Evolutionary conservation across 1,140 invertebrate genomes (phyloP).

Genomic region (Pseudomyrmex gracilis): DNA sequence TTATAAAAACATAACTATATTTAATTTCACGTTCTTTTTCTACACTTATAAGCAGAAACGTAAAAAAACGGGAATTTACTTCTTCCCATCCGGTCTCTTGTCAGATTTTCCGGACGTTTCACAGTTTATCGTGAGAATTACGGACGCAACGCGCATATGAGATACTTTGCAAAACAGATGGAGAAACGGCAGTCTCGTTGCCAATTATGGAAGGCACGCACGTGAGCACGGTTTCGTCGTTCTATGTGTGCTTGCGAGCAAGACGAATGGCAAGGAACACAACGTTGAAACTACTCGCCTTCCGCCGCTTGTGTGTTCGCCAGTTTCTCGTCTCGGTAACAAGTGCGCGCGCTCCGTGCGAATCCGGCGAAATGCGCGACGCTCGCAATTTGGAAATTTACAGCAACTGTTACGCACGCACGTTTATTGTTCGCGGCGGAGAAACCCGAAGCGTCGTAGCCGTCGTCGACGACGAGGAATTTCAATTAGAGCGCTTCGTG

Average conservation of each 20-base stretch:
- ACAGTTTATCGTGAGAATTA: constrained; percentile 16
- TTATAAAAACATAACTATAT: background rate
- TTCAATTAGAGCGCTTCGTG: constrained; percentile 33
- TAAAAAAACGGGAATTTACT: background rate
- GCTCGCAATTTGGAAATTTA: constrained; percentile 20
- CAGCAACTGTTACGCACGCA: constrained; percentile 41
- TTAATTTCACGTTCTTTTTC: too few species aligned
- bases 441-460: background rate
- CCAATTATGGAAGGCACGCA: constrained; percentile 46
- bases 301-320: constrained; percentile 4
- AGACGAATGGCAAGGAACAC: constrained; percentile 29
- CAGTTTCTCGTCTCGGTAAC: constrained; percentile 37
- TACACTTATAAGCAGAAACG: background rate
- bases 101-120: background rate
- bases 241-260: constrained; percentile 13
- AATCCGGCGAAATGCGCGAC: constrained; percentile 19
- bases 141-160: background rate
- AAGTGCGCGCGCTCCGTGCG: constrained; percentile 34
- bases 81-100: background rate
- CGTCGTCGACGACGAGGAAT: constrained; percentile 15
- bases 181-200: constrained; percentile 2
- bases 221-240: constrained; percentile 21
- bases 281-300: constrained; percentile 9
- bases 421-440: constrained; percentile 24
- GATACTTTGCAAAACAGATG: constrained; percentile 35